Base-by-base conservation (phyloP, 2,888 invertebrate genomes). In the Timema podura region DNA sequence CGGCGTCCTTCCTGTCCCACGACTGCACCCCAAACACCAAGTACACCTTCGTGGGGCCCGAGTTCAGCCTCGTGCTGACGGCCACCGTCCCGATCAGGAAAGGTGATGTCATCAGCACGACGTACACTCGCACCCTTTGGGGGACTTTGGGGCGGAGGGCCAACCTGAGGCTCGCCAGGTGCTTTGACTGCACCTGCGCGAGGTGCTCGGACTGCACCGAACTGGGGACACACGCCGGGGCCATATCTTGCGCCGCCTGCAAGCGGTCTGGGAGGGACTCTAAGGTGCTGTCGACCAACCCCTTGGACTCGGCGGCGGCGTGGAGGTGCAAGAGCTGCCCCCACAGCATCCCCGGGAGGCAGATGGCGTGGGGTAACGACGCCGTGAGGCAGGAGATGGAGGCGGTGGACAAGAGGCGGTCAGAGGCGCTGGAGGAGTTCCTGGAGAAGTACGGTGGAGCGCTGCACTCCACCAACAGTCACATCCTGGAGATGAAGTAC, bases 11-110 rank as follows among this genome's bases (percentile, higher is more conserved):
- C 84, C 85, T 91, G 80, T 85, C 89, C 68, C 92, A 92, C 77
- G 87, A 88, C 76, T 92, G 92, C 78, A 84, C 82, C 73, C 87
- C 91, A 45, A 92, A 92, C 77, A 89, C 91, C 0, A 84, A 87
- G 66, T 91, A 91, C 77, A 83, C 86, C 49, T 89, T 89, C 76
- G 75, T 84, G 59, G 87, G 86, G 68, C 11, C 68, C 15, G 84
- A 87, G 65, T 84, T 85, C 79, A 81, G 85, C 76, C 84, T 91
- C 66, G 83, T 87, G 2, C 81, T 91, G 45, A 83, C 88, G 75
- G 89, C 91, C 15, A 88, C 88, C 9, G 82, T 85, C 57, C 84
- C 85, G 6, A 90, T 92, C 68, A 80, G 84, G 67, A 89, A 90
- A 81, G 90, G 89, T 6, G 87, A 87, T 61, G 81, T 86, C 64